Evolutionary conservation across 2,888 invertebrate species (phyloP), one percentile per base, ranked within the genome.

Genomic region (Melanophora roralis): DNA sequence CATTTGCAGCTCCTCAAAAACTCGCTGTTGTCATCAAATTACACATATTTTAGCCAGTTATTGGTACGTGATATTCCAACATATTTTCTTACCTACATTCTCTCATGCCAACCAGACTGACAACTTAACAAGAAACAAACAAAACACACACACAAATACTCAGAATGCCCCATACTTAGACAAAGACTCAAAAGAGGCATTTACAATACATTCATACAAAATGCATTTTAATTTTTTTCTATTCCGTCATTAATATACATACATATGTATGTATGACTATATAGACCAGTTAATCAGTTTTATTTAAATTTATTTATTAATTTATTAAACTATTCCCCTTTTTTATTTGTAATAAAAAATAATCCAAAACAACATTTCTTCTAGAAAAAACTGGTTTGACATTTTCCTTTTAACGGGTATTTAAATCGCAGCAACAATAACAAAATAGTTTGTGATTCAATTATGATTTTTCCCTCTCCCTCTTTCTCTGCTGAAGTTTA

Each of bases 11-110:
- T 59, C 38, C 74, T 75, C 60, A 65, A 71, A 68, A 68, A 60
- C 67, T 51, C 57, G 69, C 74, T 72, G 43, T 49, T 78, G 78
- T 60, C 74, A 65, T 72, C 80, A 72, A 80, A 73, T 76, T 76
- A 72, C 62, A 80, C 53, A 80, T 76, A 80, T 80, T 76, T 80
- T 73, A 76, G 72, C 72, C 80, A 80, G 72, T 76, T 80, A 59
- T 68, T 76, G 59, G 72, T 76, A 80, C 76, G 80, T 76, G 80
- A 80, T 76, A 76, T 72, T 64, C 49, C 76, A 80, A 40, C 76
- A 76, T 69, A 76, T 76, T 76, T 69, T 67, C 64, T 76, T 68
- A 68, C 49, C 74, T 69, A 73, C 68, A 80, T 72, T 72, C 68
- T 57, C 49, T 64, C 79, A 79, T 65, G 60, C 60, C 71, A 79